These are phyloP conservation scores for Caenorhabditis wallacei DNA, from an alignment of 2,888 invertebrate species.

Conservation along the genomic window DNA sequence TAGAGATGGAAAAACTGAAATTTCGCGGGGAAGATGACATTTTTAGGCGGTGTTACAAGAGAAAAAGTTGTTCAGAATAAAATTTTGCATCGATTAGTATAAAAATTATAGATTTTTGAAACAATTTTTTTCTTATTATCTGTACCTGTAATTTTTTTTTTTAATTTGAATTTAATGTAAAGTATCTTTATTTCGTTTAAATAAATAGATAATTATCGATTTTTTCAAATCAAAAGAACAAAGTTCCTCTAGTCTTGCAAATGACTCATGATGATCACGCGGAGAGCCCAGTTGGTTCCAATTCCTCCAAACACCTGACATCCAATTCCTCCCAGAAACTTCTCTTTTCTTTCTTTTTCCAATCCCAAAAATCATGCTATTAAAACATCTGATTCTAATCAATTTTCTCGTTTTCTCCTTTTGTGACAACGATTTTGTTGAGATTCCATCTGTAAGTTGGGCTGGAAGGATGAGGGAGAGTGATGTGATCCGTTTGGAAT, in stretches of 20 bases:
- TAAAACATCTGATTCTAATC: background rate
- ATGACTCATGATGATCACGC: constrained; percentile 30
- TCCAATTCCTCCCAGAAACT: background rate
- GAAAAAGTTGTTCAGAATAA: background rate
- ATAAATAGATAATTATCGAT: too few relatives aligned
- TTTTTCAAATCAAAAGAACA: too few relatives aligned
- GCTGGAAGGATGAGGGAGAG: background rate
- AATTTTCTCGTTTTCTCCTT: constrained; percentile 11
- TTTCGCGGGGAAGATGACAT: background rate
- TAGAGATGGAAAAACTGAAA: background rate
- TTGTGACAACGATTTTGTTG: background rate
- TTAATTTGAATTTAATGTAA: too few relatives aligned
- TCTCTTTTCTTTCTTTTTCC: background rate
- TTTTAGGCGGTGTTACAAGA: background rate
- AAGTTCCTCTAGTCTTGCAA: background rate
- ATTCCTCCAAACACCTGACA: constrained; percentile 18
- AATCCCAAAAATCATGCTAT: background rate
- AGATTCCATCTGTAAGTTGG: constrained; percentile 51
- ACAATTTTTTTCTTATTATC: background rate
- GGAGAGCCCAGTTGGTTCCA: background rate
- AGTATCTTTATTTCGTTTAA: too few relatives aligned
- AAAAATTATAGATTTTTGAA: background rate
- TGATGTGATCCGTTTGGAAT: too few relatives aligned
- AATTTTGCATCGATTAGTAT: background rate
- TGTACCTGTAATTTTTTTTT: background rate